Evolutionary conservation across 2,888 invertebrate species (phyloP), one percentile per base, ranked within the genome.

Genomic region (Fissipunctia ypsillon): DNA sequence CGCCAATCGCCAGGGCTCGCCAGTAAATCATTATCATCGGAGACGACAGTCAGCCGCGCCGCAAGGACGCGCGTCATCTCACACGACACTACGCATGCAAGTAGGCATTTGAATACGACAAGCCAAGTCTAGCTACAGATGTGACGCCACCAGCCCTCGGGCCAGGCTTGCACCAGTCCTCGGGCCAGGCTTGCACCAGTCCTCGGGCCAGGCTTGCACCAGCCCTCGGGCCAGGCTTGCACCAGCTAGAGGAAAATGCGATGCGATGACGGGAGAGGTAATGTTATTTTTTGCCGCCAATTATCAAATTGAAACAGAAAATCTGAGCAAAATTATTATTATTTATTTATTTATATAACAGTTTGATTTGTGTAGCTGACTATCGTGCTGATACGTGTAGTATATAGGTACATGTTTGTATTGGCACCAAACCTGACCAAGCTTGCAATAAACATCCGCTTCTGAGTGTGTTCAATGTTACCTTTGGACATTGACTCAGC

Each of bases 11-110:
- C 71, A 59, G 52, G 28, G 5, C 10, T 28, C 25, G 31, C 12
- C 71, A 59, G 52, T 68, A 76, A 50, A 72, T 82, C 76, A 73
- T 67, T 56, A 14, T 67, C 57, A 66, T 60, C 54, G 28, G 31
- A 67, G 66, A 56, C 65, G 69, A 61, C 16, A 56, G 43, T 63
- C 81, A 31, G 28, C n/a, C n/a, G n/a, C n/a, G n/a, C n/a, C n/a
- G n/a, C n/a, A n/a, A n/a, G n/a, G n/a, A n/a, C n/a, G n/a, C n/a
- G n/a, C n/a, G n/a, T n/a, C n/a, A n/a, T n/a, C n/a, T n/a, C n/a
- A n/a, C n/a, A n/a, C n/a, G n/a, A n/a, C n/a, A n/a, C n/a, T n/a
- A n/a, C n/a, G n/a, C n/a, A 10, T 38, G 59, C 9, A 38, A 38
- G 16, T n/a, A n/a, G 45, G 45, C 28, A n/a, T 9, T 16, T 9